Conservation (phyloP, 2,797 vertebrate genomes). For the Vireo griseus region DNA sequence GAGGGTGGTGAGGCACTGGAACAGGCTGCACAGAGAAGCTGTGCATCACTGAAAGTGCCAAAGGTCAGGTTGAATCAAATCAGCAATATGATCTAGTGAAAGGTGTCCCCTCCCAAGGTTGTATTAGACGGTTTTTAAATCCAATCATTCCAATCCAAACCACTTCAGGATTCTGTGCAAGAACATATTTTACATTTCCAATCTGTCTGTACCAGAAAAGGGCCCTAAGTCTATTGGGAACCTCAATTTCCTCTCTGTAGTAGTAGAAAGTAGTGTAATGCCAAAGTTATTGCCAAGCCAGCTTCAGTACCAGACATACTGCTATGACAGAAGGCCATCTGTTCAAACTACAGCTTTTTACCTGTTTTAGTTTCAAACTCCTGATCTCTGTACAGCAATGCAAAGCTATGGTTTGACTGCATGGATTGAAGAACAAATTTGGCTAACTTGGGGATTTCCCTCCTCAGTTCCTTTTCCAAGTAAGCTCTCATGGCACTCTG, state of each 20-base stretch:
- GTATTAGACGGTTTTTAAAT: not conserved
- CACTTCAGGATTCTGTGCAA: not conserved
- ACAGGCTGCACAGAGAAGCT: not conserved
- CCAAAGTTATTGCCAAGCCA: not conserved
- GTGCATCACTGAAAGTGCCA: not conserved
- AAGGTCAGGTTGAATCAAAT: not conserved
- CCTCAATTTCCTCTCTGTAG: fast-evolving
- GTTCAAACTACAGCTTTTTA: not conserved
- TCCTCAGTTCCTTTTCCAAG: not conserved
- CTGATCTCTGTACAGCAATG: not conserved
- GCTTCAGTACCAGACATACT: not conserved
- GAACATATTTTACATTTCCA: not conserved
- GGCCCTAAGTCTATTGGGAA: not conserved
- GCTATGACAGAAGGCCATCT: not conserved
- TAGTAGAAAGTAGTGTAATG: not conserved
- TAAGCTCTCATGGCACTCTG: not conserved
- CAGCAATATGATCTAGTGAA: not conserved
- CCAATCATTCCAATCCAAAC: not conserved
- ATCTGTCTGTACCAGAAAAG: not conserved
- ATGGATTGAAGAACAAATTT: not conserved
- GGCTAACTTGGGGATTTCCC: not conserved
- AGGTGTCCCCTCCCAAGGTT: not conserved
- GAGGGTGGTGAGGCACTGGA: not conserved
- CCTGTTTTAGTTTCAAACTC: not conserved
- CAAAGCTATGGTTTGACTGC: not conserved